These are phyloP conservation scores for Calliphora vomitoria DNA, from an alignment of 2,888 invertebrate genomes.

Conservation along the genomic window DNA sequence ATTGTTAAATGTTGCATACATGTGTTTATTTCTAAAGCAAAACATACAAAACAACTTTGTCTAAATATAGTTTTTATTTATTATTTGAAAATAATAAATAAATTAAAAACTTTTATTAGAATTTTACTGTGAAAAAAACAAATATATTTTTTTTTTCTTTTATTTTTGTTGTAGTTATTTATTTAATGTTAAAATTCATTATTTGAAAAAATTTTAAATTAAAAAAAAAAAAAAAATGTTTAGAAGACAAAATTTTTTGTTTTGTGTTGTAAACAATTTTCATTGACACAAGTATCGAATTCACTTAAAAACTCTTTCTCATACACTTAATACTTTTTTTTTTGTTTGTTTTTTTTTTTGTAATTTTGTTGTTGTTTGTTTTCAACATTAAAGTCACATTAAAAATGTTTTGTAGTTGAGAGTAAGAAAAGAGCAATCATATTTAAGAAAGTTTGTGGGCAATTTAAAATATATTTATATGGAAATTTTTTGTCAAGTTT, in stretches of 20 bases:
- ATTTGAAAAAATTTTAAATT: conserved; percentile 23
- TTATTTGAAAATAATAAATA: conserved; percentile 12
- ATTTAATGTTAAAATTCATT: conserved; percentile 26
- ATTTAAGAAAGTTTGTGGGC: too few species aligned
- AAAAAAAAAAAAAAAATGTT: conserved; percentile 28
- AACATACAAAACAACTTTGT: not conserved
- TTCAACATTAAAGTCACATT: conserved; percentile 64
- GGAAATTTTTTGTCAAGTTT: too few species aligned
- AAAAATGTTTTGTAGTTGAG: conserved; percentile 33
- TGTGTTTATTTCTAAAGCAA: not conserved
- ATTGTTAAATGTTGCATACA: conserved; percentile 40
- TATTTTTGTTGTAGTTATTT: conserved; percentile 27
- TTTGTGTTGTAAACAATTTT: conserved; percentile 53
- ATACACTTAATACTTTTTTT: conserved; percentile 37
- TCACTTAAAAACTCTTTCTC: conserved; percentile 63
- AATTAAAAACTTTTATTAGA: not conserved
- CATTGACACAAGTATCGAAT: conserved; percentile 72
- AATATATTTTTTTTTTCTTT: not conserved
- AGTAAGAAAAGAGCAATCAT: conserved; percentile 19
- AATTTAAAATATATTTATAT: too few species aligned
- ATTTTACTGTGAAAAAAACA: conserved; percentile 18
- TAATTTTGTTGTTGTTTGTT: conserved; percentile 39
- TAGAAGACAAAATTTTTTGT: conserved; percentile 44
- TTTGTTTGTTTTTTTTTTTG: conserved; percentile 22
- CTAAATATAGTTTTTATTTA: conserved; percentile 20